Conservation (phyloP, 2,113 vertebrate genomes). For the Lichenostomus cassidix region DNA sequence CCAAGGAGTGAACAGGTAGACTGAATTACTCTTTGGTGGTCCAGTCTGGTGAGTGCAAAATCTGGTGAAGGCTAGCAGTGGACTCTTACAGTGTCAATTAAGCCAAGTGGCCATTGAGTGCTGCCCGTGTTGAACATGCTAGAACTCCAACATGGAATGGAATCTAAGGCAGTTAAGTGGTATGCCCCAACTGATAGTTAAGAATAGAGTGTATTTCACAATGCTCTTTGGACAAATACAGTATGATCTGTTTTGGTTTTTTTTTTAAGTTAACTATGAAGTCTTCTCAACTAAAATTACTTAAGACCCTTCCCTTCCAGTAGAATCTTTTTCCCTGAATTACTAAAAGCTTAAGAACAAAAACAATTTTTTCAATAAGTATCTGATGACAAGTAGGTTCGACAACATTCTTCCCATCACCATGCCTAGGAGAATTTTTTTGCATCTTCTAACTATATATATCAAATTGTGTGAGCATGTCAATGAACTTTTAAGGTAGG, state of each 20-base stretch:
- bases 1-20: neutral
- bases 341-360: neutral
- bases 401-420: neutral
- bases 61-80: neutral
- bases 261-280: neutral
- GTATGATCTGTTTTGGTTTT: neutral
- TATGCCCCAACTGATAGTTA: neutral
- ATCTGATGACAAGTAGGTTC: neutral
- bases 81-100: neutral
- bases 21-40: neutral
- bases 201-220: neutral
- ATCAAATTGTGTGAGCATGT: neutral
- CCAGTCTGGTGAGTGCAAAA: neutral
- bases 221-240: neutral
- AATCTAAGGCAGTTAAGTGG: neutral
- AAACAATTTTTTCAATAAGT: neutral
- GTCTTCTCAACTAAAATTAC: neutral
- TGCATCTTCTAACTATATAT: neutral
- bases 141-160: neutral
- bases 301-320: neutral
- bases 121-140: neutral
- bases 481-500: neutral
- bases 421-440: neutral
- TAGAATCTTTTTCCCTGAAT: neutral
- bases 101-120: neutral